phyloP scores from a whole-genome alignment of 2,888 invertebrate genomes.

The Geophilus truncorum region DNA sequence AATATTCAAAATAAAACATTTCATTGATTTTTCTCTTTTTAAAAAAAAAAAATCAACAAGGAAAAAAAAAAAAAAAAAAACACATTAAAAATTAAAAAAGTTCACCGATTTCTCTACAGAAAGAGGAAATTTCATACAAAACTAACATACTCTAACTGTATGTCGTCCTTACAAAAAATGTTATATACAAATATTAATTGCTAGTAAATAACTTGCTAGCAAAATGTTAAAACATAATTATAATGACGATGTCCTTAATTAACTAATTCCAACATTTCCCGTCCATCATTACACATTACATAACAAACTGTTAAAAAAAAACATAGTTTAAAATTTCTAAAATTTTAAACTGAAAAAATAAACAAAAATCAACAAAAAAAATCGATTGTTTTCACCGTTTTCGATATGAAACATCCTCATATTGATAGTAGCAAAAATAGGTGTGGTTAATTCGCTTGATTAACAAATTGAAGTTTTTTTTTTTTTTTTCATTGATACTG shows the following conservation, averaged over 20 bases:
- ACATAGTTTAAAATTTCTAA: no score
- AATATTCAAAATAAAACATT: slow-evolving; percentile 14
- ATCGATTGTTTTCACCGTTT: neutral
- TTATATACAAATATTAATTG: slow-evolving; percentile 6
- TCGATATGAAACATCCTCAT: slow-evolving; percentile 20
- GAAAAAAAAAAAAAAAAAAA: neutral
- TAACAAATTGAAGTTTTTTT: neutral
- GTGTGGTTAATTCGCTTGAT: neutral
- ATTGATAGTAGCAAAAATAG: slow-evolving; percentile 20
- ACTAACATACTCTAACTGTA: neutral
- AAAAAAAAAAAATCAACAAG: neutral
- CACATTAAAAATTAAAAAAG: no score
- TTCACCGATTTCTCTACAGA: neutral
- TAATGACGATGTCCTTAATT: slow-evolving; percentile 15
- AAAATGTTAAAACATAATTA: neutral
- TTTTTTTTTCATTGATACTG: no score
- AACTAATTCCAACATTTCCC: neutral
- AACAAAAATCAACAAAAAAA: neutral
- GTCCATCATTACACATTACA: neutral
- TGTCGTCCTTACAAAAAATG: neutral
- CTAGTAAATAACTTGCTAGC: neutral
- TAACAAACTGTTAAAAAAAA: neutral
- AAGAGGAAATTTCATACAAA: neutral
- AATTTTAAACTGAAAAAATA: neutral
- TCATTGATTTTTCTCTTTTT: neutral